phyloP scores from a whole-genome alignment of 2,888 invertebrate species.

The Falcaria lacertinaria region DNA sequence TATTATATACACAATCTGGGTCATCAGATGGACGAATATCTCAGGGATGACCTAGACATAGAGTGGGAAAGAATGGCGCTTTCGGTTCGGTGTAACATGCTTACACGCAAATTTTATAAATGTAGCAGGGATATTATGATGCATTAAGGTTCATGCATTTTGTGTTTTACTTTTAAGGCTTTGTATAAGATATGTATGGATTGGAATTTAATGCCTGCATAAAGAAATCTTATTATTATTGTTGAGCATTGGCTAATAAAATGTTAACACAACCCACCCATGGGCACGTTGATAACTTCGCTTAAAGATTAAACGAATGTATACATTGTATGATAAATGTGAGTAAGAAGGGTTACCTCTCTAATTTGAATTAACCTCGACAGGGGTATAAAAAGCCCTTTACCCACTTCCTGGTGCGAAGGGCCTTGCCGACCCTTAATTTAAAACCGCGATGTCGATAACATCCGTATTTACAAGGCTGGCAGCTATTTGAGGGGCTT shows the following conservation, averaged over 20 bases:
- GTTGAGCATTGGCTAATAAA: not conserved
- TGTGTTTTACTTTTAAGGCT: too few species aligned
- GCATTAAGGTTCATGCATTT: too few species aligned
- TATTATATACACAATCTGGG: too few species aligned
- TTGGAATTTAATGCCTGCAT: too few species aligned
- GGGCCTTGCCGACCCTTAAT: constrained; percentile 14
- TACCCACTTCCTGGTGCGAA: constrained; percentile 4
- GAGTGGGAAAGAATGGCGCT: too few species aligned
- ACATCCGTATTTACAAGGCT: constrained; percentile 6
- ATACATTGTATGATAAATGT: not conserved
- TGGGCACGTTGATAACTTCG: not conserved
- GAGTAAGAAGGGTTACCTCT: constrained; percentile 11
- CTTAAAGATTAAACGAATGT: not conserved
- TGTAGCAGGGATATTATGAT: too few species aligned
- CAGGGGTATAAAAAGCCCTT: constrained; percentile 16
- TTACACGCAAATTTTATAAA: too few species aligned
- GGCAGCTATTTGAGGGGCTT: constrained; percentile 3
- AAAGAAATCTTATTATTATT: too few species aligned
- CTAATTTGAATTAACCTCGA: constrained; percentile 24
- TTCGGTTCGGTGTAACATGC: too few species aligned
- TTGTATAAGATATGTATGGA: too few species aligned
- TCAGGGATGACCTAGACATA: too few species aligned
- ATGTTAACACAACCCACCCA: not conserved
- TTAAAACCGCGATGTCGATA: constrained; percentile 22
- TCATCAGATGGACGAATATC: too few species aligned